Percentiles rank a stretch among this genome's conserved stretches.
phyloP scores from a whole-genome alignment of 2,113 vertebrate species.

The Mus spicilegus region DNA sequence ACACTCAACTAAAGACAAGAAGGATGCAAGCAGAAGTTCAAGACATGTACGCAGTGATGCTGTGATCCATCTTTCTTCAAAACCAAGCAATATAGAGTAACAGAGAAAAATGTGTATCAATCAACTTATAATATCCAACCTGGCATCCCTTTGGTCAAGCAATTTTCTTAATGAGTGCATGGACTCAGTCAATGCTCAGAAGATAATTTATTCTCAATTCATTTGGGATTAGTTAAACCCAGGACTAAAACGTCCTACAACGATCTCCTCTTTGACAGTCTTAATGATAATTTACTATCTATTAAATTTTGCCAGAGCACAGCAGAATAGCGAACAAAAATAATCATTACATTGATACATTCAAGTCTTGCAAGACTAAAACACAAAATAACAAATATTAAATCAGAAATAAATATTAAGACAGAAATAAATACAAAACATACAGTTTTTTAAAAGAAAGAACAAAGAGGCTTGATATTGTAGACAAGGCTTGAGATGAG shows the following conservation, averaged over 20 bases:
- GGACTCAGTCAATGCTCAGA: background rate
- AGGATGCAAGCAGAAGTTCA: background rate
- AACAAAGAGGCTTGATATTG: background rate
- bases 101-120: background rate
- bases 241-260: background rate
- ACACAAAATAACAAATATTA: background rate
- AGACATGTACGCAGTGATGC: background rate
- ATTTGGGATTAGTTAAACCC: background rate
- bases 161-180: constrained; percentile 14
- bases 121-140: background rate
- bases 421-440: background rate
- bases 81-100: background rate
- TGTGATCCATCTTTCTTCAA: background rate
- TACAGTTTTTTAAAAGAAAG: background rate
- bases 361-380: background rate
- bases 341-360: background rate
- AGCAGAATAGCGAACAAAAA: background rate
- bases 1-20: background rate
- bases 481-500: background rate
- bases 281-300: background rate
- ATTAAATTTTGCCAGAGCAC: background rate
- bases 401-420: background rate
- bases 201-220: constrained; percentile 12
- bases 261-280: background rate
- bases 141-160: background rate